Evolutionary conservation across 2,797 vertebrate species (phyloP).

Genomic region (Sebastes iracundus): DNA sequence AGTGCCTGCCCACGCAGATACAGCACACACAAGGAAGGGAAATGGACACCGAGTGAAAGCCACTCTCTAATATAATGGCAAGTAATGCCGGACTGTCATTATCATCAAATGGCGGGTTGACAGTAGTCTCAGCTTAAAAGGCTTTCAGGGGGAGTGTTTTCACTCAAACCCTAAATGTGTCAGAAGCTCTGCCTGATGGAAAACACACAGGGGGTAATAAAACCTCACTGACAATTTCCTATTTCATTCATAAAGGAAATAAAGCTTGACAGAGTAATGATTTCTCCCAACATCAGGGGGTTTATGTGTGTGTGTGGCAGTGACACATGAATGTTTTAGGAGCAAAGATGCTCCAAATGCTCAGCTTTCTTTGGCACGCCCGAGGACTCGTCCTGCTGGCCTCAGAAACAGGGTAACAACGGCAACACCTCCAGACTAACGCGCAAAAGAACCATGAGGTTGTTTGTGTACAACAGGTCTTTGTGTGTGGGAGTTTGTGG

Average conservation of each 20-base stretch:
- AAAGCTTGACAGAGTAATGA: constrained; percentile 25
- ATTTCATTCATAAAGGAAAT: constrained; percentile 44
- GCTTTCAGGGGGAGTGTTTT: constrained; percentile 49
- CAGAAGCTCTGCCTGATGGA: constrained; percentile 18
- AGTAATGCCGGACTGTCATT: constrained; percentile 29
- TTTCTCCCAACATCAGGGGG: constrained; percentile 14
- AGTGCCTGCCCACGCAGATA: constrained; percentile 38
- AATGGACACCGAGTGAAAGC: constrained; percentile 39
- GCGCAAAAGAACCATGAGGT: not conserved
- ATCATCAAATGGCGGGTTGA: constrained; percentile 26
- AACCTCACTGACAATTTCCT: constrained; percentile 27
- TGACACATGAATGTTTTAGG: constrained; percentile 70
- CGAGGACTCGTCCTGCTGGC: constrained; percentile 49
- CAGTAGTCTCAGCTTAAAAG: constrained; percentile 30
- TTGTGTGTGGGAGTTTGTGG: constrained; percentile 1
- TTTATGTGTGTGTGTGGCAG: constrained; percentile 14
- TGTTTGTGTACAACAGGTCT: constrained; percentile 23
- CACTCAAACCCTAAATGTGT: constrained; percentile 40
- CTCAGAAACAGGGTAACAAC: constrained; percentile 5
- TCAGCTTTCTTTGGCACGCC: constrained; percentile 53
- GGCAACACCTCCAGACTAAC: constrained; percentile 28
- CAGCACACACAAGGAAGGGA: constrained; percentile 19
- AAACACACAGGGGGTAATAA: constrained; percentile 15
- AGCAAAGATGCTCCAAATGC: constrained; percentile 58
- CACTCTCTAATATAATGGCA: constrained; percentile 25